Base-by-base conservation (phyloP, 2,113 vertebrate genomes). In the Ameiurus melas region DNA sequence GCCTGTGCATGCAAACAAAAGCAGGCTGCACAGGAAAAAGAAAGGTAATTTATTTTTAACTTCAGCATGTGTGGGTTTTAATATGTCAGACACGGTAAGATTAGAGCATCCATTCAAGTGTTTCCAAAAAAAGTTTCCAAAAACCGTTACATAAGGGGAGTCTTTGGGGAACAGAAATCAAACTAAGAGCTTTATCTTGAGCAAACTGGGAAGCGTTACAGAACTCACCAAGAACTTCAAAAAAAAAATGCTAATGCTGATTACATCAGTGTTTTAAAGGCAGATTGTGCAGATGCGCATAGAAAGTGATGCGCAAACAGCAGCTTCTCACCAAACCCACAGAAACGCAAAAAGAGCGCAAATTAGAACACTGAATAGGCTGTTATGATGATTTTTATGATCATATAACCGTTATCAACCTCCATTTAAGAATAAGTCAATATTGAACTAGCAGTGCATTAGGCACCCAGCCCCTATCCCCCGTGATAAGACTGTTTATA, bases 401-500 rank as follows among this genome's bases (percentile, higher is more conserved):
- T 19, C 43, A n/a, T 1, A 30, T 17, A 17, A n/a, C 77, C 47
- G 16, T 53, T 80, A 80, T 80, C 19, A 30, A 0, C 5, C 27
- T 8, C 8, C 5, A 53, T 47, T 83, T 64, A 53, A 58, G 20
- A 33, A 53, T 71, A 6, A 60, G 55, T 58, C 27, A 66, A 86
- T 79, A 47, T 51, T 82, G 39, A 78, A 87, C 51, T n/a, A 70
- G 51, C 17, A 27, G 51, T 80, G 88, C 70, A 86, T 89, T 85
- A 83, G 75, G 47, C 43, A 13, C 22, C 79, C 68, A 83, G 51
- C 58, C 22, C 60, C 84, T 60, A 62, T 36, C 79, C 30, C 12
- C 58, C 27, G 25, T 10, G 83, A 88, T 89, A 88, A 89, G 77
- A 73, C 39, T 17, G 4, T 79, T 47, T 58, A 68, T 77, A 91